A percentile compares a stretch with the other conserved stretches of the same genome.
Conservation (phyloP, 1,140 invertebrate genomes). For the Portunus trituberculatus region DNA sequence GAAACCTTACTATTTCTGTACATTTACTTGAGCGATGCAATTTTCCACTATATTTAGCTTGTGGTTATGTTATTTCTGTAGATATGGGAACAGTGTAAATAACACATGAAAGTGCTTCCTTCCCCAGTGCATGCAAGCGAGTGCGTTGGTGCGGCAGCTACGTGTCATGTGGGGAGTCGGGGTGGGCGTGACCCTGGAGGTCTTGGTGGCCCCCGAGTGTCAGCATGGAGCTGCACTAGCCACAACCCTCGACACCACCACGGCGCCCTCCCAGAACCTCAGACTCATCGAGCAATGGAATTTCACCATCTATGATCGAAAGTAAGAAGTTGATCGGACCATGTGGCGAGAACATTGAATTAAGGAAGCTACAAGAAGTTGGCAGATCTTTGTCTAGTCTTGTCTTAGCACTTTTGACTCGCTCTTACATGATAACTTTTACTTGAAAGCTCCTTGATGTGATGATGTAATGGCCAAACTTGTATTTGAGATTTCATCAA, state of each 20-base stretch:
- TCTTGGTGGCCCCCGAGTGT: conserved; percentile 86
- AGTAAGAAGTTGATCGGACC: conserved; percentile 7
- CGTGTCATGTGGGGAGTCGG: conserved; percentile 83
- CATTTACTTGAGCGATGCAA: not conserved
- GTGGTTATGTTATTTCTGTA: not conserved
- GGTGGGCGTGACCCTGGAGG: conserved; percentile 87
- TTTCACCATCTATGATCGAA: conserved; percentile 82
- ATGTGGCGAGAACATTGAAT: not conserved
- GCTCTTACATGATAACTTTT: no score
- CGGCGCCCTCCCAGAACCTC: conserved; percentile 80
- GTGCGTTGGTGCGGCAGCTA: conserved; percentile 82
- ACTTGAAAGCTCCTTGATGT: no score
- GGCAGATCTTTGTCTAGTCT: no score
- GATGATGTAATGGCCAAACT: no score
- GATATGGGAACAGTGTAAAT: not conserved
- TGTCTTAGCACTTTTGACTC: no score
- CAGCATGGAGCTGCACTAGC: conserved; percentile 83
- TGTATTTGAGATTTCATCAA: no score
- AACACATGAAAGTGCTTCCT: not conserved
- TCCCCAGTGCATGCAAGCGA: conserved; percentile 83
- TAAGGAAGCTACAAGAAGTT: not conserved
- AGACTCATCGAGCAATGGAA: conserved; percentile 89
- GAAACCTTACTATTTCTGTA: not conserved
- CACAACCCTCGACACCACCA: conserved; percentile 81
- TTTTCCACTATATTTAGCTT: not conserved